Conservation (phyloP, 2,797 vertebrate species). For the Sebastes steindachneri region DNA sequence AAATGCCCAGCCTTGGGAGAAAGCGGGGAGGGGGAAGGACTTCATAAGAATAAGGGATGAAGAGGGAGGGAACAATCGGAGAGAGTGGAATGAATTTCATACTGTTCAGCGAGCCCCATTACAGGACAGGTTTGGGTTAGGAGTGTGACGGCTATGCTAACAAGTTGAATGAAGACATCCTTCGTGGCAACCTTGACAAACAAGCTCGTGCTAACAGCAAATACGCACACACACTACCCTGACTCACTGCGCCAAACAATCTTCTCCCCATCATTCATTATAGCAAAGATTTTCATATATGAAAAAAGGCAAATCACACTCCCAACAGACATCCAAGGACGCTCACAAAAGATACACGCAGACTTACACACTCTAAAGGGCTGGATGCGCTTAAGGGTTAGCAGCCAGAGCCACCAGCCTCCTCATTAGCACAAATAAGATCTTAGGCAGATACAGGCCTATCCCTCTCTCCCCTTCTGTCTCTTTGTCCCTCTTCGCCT, state of each 20-base stretch:
- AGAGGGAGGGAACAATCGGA: slow-evolving; percentile 38
- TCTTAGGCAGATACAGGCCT: slow-evolving; percentile 57
- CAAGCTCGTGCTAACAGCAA: not conserved
- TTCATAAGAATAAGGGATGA: slow-evolving; percentile 49
- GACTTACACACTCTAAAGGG: slow-evolving; percentile 23
- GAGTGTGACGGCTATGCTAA: slow-evolving; percentile 1
- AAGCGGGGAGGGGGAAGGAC: slow-evolving; percentile 32
- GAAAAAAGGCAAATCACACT: slow-evolving; percentile 20
- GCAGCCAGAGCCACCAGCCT: slow-evolving; percentile 53
- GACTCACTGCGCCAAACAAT: slow-evolving; percentile 15
- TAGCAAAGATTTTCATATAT: not conserved
- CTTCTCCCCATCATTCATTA: slow-evolving; percentile 34
- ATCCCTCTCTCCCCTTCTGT: slow-evolving; percentile 25
- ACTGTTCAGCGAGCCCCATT: slow-evolving; percentile 39
- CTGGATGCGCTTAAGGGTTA: slow-evolving; percentile 56
- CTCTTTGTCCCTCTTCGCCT: slow-evolving; percentile 40
- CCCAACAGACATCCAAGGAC: slow-evolving; percentile 35
- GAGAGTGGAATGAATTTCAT: slow-evolving; percentile 32
- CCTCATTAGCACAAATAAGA: slow-evolving; percentile 74
- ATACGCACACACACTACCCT: not conserved
- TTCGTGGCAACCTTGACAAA: slow-evolving; percentile 13
- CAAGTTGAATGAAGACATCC: slow-evolving; percentile 26
- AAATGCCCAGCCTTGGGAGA: slow-evolving; percentile 51
- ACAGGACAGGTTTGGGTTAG: slow-evolving; percentile 8
- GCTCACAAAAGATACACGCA: not conserved